Evolutionary conservation across 2,888 invertebrate genomes (phyloP).

Genomic region (Volucella inanis): DNA sequence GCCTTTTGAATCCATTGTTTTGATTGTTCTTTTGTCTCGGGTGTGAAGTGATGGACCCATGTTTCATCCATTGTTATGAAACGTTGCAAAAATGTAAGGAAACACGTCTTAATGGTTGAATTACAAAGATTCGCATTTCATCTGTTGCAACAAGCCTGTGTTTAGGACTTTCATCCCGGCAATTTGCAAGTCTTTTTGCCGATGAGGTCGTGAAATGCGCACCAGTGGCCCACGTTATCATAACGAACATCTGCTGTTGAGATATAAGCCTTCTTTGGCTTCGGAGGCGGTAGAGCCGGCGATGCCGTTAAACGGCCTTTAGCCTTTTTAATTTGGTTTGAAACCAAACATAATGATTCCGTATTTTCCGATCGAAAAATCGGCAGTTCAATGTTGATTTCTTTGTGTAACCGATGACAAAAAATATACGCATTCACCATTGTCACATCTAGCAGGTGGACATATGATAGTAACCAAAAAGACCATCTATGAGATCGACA

Average conservation of each 20-base stretch:
- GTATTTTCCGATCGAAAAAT: too few relatives aligned
- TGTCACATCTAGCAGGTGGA: not conserved
- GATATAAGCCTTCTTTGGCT: not conserved
- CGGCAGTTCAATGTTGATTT: too few relatives aligned
- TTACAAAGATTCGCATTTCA: conserved; percentile 30
- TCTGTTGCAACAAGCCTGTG: conserved; percentile 35
- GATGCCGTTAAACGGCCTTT: too few relatives aligned
- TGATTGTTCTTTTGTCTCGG: too few relatives aligned
- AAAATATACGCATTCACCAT: not conserved
- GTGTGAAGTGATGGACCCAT: too few relatives aligned
- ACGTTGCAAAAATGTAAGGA: not conserved
- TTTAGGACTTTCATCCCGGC: conserved; percentile 23
- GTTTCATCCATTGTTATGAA: too few relatives aligned
- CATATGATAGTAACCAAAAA: not conserved
- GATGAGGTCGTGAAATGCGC: not conserved
- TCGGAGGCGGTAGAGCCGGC: not conserved
- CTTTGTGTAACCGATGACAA: too few relatives aligned
- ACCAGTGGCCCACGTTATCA: conserved; percentile 25
- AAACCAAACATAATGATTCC: too few relatives aligned
- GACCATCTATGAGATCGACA: not conserved
- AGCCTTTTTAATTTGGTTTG: too few relatives aligned
- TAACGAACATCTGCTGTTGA: not conserved
- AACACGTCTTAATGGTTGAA: conserved; percentile 35
- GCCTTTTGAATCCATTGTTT: too few relatives aligned
- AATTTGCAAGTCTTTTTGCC: conserved; percentile 18